Base-by-base conservation (phyloP, 2,888 invertebrate species). In the Caenorhabditis macrosperma region DNA sequence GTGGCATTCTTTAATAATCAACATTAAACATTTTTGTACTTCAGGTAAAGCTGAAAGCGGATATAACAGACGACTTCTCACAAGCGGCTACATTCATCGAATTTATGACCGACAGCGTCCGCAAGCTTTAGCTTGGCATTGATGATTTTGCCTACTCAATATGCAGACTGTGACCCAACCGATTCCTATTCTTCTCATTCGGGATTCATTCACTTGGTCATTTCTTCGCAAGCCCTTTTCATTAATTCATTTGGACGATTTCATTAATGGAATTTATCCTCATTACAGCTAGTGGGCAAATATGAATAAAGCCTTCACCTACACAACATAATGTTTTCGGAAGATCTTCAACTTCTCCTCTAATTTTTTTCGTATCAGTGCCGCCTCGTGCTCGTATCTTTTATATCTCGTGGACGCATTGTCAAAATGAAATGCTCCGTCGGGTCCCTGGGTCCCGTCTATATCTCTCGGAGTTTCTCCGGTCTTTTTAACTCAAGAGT, bases 11-110 rank as follows among this genome's bases (percentile, higher is more conserved):
- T n/a, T n/a, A n/a, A n/a, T n/a, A n/a, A n/a, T 41, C 2, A 17
- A 17, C 20, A 26, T 28, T 46, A 26, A 61, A 50, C 10, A n/a
- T 10, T 0, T 44, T 24, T 46, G 3, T 15, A n/a, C 64, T 67
- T 12, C 50, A 78, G 78, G 83, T 83, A 22, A 83, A 83, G 44
- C 30, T 76, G 20, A 83, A 83, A 66, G 77, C 74, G 48, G 81
- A 83, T 28, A 78, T 80, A 20, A 54, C 63, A 6, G 66, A 81
- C 28, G 75, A 75, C 30, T 79, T 79, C 33, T 48, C 54, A 9
- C 59, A 78, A 20, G 78, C 78, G 22, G 61, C 71, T 6, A 60
- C 50, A 2, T 69, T 75, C 57, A 57, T 79, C 30, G 75, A 79
- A 17, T 60, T 79, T 28, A 64, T 79, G 68, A 69, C 75, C 28